phyloP scores from a whole-genome alignment of 35 echinoderm and acorn worm species.

The Patiria miniata region DNA sequence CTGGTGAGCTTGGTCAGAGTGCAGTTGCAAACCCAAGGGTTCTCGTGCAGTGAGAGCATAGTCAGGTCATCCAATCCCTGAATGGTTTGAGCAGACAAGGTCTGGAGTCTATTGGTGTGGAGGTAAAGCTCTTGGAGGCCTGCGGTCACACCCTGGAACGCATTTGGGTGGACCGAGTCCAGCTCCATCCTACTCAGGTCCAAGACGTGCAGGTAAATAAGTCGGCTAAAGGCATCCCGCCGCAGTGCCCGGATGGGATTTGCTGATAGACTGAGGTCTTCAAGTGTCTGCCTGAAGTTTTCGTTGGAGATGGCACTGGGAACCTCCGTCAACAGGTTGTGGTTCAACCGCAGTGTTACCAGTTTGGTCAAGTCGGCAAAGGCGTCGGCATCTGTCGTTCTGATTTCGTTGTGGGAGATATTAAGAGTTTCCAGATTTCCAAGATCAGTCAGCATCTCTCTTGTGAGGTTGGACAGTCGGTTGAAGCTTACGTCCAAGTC shows the following conservation, averaged over 20 bases:
- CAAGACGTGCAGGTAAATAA: not conserved
- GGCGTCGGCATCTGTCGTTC: not conserved
- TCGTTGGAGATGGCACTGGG: not conserved
- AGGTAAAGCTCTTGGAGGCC: not conserved
- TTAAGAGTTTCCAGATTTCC: not conserved
- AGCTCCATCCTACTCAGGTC: not conserved
- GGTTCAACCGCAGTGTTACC: not conserved
- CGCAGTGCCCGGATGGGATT: not conserved
- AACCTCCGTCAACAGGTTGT: not conserved
- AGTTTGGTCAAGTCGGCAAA: not conserved
- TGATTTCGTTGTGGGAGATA: constrained; percentile 1
- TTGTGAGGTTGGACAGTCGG: not conserved
- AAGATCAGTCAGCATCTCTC: not conserved
- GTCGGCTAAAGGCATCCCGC: constrained; percentile 1
- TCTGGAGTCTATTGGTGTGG: not conserved
- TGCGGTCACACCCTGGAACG: not conserved
- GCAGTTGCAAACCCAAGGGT: constrained; percentile 26
- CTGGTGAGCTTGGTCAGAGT: not conserved
- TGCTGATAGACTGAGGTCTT: not conserved
- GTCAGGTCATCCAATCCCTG: not conserved
- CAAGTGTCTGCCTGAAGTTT: not conserved
- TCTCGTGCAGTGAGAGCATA: not conserved
- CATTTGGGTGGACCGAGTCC: not conserved
- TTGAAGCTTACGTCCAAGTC: not conserved
- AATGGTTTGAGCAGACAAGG: not conserved